Percentiles rank a stretch among this genome's conserved stretches.
These are phyloP conservation scores for Anas acuta DNA, from an alignment of 2,797 vertebrate genomes.

Conservation along the genomic window DNA sequence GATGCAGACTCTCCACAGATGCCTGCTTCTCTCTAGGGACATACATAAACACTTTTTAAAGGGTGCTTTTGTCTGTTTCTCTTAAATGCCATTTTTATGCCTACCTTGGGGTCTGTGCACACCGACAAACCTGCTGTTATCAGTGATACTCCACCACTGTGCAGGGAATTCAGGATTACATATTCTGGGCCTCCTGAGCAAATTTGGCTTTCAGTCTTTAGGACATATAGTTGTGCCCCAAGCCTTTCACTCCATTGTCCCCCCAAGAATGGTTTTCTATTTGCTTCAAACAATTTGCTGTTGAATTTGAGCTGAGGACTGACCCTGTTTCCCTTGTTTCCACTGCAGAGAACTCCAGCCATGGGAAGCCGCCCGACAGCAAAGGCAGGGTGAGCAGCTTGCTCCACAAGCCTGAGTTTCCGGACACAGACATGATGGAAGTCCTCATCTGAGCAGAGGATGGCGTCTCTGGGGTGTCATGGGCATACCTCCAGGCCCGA, in stretches of 20 bases:
- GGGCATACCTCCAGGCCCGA: background rate
- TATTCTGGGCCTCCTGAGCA: background rate
- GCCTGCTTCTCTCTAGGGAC: background rate
- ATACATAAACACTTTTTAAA: background rate
- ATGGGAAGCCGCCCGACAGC: constrained; percentile 72
- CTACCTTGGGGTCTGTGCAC: background rate
- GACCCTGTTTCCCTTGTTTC: background rate
- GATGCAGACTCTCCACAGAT: background rate
- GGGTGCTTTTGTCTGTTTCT: background rate
- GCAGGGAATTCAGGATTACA: background rate
- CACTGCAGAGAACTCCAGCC: constrained; percentile 74
- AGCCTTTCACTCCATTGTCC: too few species aligned
- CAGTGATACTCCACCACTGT: background rate
- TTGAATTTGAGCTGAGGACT: background rate
- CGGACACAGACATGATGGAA: constrained; percentile 82
- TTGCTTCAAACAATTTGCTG: background rate
- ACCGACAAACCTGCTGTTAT: background rate
- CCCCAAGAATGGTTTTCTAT: background rate
- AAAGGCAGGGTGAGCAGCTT: constrained; percentile 76
- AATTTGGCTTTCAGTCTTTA: background rate
- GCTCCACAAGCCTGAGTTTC: constrained; percentile 79
- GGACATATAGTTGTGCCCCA: background rate
- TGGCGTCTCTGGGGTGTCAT: background rate
- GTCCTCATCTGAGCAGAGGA: constrained; percentile 79
- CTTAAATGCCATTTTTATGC: background rate